A percentile compares a stretch with the other conserved stretches of the same genome.
These are phyloP conservation scores for Melanostoma scalare DNA, from an alignment of 2,888 invertebrate species.

Conservation along the genomic window DNA sequence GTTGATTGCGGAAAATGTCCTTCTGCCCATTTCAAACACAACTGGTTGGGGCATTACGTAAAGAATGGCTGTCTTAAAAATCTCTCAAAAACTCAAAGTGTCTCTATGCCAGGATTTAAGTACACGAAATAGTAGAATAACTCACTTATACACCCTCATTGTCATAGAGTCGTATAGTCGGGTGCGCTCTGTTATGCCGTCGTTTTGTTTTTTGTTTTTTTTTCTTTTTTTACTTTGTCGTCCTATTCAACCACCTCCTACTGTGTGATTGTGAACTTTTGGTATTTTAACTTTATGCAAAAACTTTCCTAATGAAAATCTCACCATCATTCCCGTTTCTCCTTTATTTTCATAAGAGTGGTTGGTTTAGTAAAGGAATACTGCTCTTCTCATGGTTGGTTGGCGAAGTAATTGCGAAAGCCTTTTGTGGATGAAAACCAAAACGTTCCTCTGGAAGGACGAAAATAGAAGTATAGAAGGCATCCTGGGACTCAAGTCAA, in stretches of 20 bases:
- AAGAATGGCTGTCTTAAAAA: slow-evolving; percentile 55
- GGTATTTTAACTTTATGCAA: slow-evolving; percentile 67
- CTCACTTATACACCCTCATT: slow-evolving; percentile 30
- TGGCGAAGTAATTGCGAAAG: slow-evolving; percentile 59
- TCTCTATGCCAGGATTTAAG: slow-evolving; percentile 28
- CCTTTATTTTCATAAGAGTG: slow-evolving; percentile 9
- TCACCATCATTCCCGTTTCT: slow-evolving; percentile 1
- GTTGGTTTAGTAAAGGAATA: slow-evolving; percentile 1
- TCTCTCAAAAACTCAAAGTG: slow-evolving; percentile 26
- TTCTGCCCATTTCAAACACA: slow-evolving; percentile 40
- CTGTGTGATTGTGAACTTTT: slow-evolving; percentile 46
- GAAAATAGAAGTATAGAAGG: not conserved
- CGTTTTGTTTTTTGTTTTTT: slow-evolving; percentile 3
- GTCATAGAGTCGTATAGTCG: slow-evolving; percentile 2
- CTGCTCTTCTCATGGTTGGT: slow-evolving; percentile 39
- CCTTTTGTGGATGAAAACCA: slow-evolving; percentile 40
- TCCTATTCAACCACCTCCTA: slow-evolving; percentile 19
- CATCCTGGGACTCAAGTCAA: slow-evolving; percentile 41
- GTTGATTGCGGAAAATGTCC: slow-evolving; percentile 54
- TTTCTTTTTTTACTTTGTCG: slow-evolving; percentile 2
- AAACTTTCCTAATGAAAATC: slow-evolving; percentile 71
- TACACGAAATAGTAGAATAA: slow-evolving; percentile 38
- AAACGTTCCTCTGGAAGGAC: not conserved
- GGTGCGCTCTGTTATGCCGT: slow-evolving; percentile 5
- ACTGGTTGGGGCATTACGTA: slow-evolving; percentile 25